Conservation (phyloP, 2,113 vertebrate genomes). For the Zosterops japonicus region DNA sequence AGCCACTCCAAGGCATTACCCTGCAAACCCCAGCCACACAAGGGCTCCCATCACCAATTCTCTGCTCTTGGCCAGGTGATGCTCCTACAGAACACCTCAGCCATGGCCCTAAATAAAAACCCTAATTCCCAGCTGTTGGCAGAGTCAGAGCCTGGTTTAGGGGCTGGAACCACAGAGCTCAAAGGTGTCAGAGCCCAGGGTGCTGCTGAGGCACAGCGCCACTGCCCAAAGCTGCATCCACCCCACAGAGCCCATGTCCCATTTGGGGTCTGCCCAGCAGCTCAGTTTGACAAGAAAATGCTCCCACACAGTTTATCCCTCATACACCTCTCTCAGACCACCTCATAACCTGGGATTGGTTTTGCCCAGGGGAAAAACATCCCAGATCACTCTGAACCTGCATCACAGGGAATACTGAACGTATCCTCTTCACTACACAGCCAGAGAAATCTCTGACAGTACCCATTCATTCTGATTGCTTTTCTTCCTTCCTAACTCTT, state of each 20-base stretch:
- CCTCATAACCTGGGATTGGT: background rate
- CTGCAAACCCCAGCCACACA: background rate
- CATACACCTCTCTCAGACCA: background rate
- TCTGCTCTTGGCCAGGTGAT: background rate
- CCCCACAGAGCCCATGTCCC: accelerated
- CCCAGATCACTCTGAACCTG: background rate
- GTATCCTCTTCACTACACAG: background rate
- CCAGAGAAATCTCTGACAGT: background rate
- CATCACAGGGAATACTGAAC: accelerated
- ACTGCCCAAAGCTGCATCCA: background rate
- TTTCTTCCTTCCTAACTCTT: background rate
- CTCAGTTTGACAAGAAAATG: background rate
- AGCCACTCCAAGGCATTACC: background rate
- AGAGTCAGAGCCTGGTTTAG: background rate
- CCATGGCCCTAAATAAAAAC: background rate
- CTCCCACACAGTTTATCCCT: background rate
- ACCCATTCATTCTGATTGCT: background rate
- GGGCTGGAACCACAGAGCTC: accelerated
- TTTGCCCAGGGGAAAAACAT: background rate
- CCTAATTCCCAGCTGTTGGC: background rate
- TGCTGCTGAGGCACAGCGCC: background rate
- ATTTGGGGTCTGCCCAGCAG: background rate
- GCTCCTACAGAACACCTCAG: background rate
- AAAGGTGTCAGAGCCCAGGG: background rate
- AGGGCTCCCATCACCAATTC: background rate